Base-by-base conservation (phyloP, 2,113 vertebrate genomes). In the Ctenomys sociabilis region DNA sequence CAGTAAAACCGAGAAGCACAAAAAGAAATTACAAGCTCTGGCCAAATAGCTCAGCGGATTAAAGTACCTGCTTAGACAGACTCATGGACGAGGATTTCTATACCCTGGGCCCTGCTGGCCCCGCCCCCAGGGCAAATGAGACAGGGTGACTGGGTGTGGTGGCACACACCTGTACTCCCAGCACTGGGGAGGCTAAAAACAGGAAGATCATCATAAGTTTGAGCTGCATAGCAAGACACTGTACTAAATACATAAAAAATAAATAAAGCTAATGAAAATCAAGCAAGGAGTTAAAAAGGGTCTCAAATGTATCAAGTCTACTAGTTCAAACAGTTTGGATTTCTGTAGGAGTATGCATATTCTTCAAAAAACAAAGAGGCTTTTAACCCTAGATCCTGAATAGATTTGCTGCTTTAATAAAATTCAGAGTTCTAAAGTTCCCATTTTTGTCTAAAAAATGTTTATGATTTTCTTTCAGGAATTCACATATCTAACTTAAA, bases 401-500 rank as follows among this genome's bases (percentile, higher is more conserved):
- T 52, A n/a, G 14, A 13, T 70, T 80, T 84, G 30, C 49, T 80
- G 24, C 35, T 89, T 82, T 86, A 57, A 95, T 75, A 61, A 93
- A 88, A 43, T 70, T 59, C 3, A n/a, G 80, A 88, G 37, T 54
- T 72, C 5, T 40, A 45, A 70, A 73, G 19, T 82, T 81, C 32
- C 28, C 84, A 81, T 70, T 92, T 90, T 85, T 77, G 43, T 72
- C 40, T 68, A 57, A 82, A 94, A 82, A 94, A 88, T 73, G 30
- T 80, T 93, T 52, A 80, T 11, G 2, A 32, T 72, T 92, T 89
- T 96, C 63, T n/a, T 85, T 88, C 63, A 95, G n/a, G 28, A 77
- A 86, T 16, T 77, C 16, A 49, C 13, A 30, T 61, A 88, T 61
- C 10, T 90, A 90, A 93, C 28, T 83, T 72, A 91, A 91, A 80